Evolutionary conservation across 2,888 invertebrate genomes (phyloP), one percentile per base, ranked within the genome.

Genomic region (Spilosoma lubricipeda): DNA sequence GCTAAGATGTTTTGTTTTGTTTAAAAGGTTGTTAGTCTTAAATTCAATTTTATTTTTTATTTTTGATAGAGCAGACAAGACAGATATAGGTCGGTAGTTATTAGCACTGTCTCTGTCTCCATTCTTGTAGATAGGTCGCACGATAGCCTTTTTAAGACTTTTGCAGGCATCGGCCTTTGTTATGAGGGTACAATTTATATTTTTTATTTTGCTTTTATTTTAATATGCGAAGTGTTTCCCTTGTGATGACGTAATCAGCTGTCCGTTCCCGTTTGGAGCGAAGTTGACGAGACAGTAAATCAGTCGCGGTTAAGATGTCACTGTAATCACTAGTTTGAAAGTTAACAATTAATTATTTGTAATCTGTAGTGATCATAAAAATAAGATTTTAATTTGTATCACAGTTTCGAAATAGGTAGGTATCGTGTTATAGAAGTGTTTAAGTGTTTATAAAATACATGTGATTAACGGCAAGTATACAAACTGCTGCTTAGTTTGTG

Each of bases 241-340:
- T 68, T 69, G 39, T n/a, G 23, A 52, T 69, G 56, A 56, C 56
- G 69, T 69, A 56, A 69, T 36, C 8, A 9, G 36, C 2, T n/a
- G 36, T 56, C 69, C 69, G 69, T 69, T 69, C n/a, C 8, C 15
- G 36, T 36, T 1, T 30, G 23, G 48, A 68, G 20, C 11, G 48
- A n/a, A 36, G 48, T 23, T 33, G 23, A 8, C 33, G 23, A 52
- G 68, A 52, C 15, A 48, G 48, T 20, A 20, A 20, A 36, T 39
- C 69, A 69, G 69, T 69, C n/a, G 52, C 5, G 15, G 11, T 27
- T 7, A 67, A n/a, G 36, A 52, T 69, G 52, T n/a, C 56, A 7
- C 5, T 39, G 52, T 27, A 56, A 9, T n/a, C 33, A 15, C 69
- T 56, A 36, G n/a, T 69, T n/a, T 42, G 36, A 52, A 69, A 69